Base-by-base conservation (phyloP, 2,113 vertebrate species). In the Epinephelus cyanopodus region DNA sequence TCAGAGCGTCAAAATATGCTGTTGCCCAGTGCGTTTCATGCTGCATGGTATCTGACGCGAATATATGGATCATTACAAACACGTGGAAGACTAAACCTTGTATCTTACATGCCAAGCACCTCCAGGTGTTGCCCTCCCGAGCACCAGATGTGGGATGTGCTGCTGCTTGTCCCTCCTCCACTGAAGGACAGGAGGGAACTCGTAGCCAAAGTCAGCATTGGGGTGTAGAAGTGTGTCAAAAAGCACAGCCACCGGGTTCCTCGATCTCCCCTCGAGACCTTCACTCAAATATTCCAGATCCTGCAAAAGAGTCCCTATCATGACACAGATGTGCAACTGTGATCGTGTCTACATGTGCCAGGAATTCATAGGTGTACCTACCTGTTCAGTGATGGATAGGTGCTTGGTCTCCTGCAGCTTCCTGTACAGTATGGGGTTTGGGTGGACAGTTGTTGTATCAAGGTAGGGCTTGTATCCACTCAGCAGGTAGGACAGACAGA, bases 21-120 rank as follows among this genome's bases (percentile, higher is more conserved):
- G 0, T 8, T 45, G 42, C 42, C 11, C 8, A 45, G 33, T 37
- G 33, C 1, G 33, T 37, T 37, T 37, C 33, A 45, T 8, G 42
- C 9, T 10, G 42, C 42, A 45, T 45, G 42, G 8, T 45, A 11
- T 45, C 42, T 45, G 42, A 11, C 2, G 1, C 42, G 12, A 45
- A 50, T 60, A 73, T 18, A 47, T 50, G 5, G 0, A 74, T 58
- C 1, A 2, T 23, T 56, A 7, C 7, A n/a, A 29, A 0, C 0
- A 0, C 50, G 10, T 42, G 8, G 14, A 10, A 47, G 66, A 53
- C 4, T 69, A 25, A 74, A 72, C 53, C 33, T 21, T 77, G 57
- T 27, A 70, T 95, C 98, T 97, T 87, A 99, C 98, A 37, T 99
- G 97, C 98, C 98, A 99, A 69, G 98, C 97, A n/a, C 98, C 98